These are phyloP conservation scores for Neelides folsomi DNA, from an alignment of 2,888 invertebrate genomes.

Conservation along the genomic window DNA sequence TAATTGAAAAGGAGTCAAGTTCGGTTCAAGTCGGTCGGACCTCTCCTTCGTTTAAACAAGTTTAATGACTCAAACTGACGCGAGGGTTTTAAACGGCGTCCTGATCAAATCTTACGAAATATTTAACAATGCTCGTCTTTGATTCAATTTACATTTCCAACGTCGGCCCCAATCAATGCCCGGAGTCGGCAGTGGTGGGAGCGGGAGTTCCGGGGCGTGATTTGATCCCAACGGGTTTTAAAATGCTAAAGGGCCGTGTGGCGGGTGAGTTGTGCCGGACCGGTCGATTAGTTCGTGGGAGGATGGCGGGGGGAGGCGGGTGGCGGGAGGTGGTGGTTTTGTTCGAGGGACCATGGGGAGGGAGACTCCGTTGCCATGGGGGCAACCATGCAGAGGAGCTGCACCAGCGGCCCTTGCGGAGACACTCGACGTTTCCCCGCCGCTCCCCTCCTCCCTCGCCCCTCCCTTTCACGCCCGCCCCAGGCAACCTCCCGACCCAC, in stretches of 20 bases:
- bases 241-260: constrained; percentile 52
- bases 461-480: constrained; percentile 7
- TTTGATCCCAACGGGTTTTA: no score
- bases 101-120: not conserved
- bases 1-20: no score
- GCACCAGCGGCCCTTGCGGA: not conserved
- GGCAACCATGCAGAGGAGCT: no score
- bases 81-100: not conserved
- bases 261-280: constrained; percentile 48
- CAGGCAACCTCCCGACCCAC: constrained; percentile 7
- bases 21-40: constrained; percentile 1
- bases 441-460: constrained; percentile 3
- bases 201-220: no score
- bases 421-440: constrained; percentile 2
- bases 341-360: not conserved
- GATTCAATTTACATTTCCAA: no score
- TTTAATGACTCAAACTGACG: not conserved
- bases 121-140: no score
- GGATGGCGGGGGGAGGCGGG: constrained; percentile 44
- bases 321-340: constrained; percentile 34
- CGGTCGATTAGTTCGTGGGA: constrained; percentile 40
- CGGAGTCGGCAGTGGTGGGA: no score
- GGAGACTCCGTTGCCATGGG: no score
- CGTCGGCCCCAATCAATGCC: no score
- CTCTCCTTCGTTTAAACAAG: constrained; percentile 2